These are phyloP conservation scores for Gymnocypris eckloni DNA, from an alignment of 2,797 vertebrate species.

Conservation along the genomic window DNA sequence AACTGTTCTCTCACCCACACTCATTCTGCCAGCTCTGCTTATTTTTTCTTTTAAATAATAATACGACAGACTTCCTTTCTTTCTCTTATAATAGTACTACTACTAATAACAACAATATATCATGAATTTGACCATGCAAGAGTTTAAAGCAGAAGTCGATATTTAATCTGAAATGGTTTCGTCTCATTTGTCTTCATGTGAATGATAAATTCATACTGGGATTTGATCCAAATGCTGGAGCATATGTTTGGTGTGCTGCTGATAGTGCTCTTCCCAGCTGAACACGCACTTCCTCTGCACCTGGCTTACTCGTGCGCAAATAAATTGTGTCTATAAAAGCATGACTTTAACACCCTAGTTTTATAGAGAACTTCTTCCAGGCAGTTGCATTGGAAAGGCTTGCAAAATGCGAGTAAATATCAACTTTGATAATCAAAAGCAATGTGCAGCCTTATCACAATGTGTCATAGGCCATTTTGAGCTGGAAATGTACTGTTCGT, in stretches of 20 bases:
- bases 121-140: slow-evolving; percentile 6
- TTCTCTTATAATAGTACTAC: neutral
- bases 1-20: neutral
- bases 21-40: neutral
- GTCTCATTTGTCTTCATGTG: slow-evolving; percentile 32
- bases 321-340: slow-evolving; percentile 18
- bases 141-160: slow-evolving; percentile 8
- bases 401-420: neutral
- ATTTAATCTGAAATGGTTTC: slow-evolving; percentile 18
- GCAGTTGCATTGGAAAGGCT: neutral
- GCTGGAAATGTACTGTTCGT: neutral
- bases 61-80: neutral
- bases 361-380: neutral
- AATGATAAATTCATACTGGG: slow-evolving; percentile 29
- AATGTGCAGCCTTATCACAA: neutral
- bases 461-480: neutral
- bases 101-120: slow-evolving; percentile 10
- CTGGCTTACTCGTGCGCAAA: neutral
- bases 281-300: slow-evolving; percentile 30
- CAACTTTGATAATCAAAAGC: neutral
- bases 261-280: neutral
- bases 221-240: slow-evolving; percentile 21
- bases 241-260: slow-evolving; percentile 1
- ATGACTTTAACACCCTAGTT: slow-evolving; percentile 9
- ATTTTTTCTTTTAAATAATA: neutral